Base-by-base conservation (phyloP, 2,113 vertebrate species). In the Corydoras maculifer region DNA sequence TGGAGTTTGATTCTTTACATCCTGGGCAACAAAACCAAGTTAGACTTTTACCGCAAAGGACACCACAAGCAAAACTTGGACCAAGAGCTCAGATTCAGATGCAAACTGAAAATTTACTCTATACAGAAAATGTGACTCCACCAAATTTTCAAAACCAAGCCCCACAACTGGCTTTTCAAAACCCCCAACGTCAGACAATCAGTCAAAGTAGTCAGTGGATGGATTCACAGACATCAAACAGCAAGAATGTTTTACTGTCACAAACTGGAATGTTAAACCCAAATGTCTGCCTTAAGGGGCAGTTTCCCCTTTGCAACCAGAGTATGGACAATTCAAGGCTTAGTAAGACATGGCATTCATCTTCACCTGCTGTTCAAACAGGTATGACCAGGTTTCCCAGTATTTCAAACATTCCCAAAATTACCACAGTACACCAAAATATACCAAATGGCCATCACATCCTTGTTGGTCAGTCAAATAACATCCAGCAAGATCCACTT, bases 161-260 rank as follows among this genome's bases (percentile, higher is more conserved):
- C 66, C 75, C 79, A 0, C 64, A 65, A 2, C 9, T 79, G 12
- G 31, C 74, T 32, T 72, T 74, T 18, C 60, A 75, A 74, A 66
- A 69, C 53, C 82, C 83, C 0, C 82, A 61, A 35, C 51, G 49
- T 32, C 13, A 43, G 18, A 31, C 65, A 48, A 30, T 62, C 62
- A 29, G 58, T 5, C 79, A 79, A 49, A 74, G 69, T 4, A 70
- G 25, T 75, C 79, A 75, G 68, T 83, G 85, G 85, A 72, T 32
- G 49, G 59, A 70, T 1, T n/a, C 81, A 0, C 35, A 43, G 54
- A 2, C 67, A 10, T 35, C 80, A 49, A 63, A 30, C 62, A 1
- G 55, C 72, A 18, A 78, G 15, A 83, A 81, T 62, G 53, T 84
- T 82, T 79, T 81, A 76, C 74, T 69, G 8, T 2, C 60, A 7